A percentile compares a stretch with the other conserved stretches of the same genome.
Conservation (phyloP, 2,888 invertebrate genomes). For the Dendrolimus pini region DNA sequence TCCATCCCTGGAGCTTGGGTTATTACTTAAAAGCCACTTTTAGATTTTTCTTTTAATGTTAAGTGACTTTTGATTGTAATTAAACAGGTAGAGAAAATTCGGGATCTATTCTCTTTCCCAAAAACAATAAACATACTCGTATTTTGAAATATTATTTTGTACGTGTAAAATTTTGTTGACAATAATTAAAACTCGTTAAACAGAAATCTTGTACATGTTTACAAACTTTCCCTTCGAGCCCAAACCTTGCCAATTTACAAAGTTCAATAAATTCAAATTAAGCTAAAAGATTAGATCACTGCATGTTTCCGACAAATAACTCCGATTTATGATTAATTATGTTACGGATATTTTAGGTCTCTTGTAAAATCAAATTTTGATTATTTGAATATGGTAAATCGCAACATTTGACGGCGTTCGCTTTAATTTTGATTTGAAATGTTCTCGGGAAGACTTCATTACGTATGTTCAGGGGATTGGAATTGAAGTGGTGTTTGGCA, state of each 20-base stretch:
- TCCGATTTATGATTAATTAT: background rate
- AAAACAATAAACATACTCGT: too few species aligned
- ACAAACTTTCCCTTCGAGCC: background rate
- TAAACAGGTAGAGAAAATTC: too few species aligned
- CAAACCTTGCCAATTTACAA: background rate
- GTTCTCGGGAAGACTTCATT: background rate
- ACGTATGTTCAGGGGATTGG: background rate
- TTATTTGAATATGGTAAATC: background rate
- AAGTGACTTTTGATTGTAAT: too few species aligned
- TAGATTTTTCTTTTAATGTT: too few species aligned
- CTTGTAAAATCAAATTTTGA: background rate
- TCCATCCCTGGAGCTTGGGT: too few species aligned
- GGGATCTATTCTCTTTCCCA: too few species aligned
- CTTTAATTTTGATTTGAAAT: background rate
- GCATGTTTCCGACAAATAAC: background rate
- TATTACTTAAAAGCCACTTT: too few species aligned
- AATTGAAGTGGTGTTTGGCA: background rate
- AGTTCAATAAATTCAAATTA: background rate
- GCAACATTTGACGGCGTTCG: background rate
- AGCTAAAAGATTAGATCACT: background rate
- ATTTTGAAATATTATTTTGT: too few species aligned
- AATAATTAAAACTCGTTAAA: background rate
- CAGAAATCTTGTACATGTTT: background rate
- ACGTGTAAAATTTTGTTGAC: too few species aligned
- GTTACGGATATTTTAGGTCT: background rate